phyloP scores from a whole-genome alignment of 2,888 invertebrate species.

The Drosophila leonis region DNA sequence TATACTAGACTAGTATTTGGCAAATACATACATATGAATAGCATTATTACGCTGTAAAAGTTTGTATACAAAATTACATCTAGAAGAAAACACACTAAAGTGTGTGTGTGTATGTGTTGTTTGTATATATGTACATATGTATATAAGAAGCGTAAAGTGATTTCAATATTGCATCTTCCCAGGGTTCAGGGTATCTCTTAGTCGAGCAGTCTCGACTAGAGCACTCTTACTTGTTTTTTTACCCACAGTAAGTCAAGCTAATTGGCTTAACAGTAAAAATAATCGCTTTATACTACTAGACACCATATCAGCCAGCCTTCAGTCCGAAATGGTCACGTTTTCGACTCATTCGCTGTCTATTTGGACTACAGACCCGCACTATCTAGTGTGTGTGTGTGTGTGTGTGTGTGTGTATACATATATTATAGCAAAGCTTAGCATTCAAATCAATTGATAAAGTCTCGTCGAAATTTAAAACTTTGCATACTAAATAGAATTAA shows the following conservation, averaged over 20 bases:
- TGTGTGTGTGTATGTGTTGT: no score
- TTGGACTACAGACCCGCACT: slow-evolving; percentile 10
- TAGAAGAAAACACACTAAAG: no score
- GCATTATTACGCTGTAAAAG: no score
- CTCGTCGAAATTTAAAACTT: background rate
- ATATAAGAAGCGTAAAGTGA: no score
- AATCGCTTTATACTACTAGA: slow-evolving; percentile 51
- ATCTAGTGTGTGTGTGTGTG: slow-evolving; percentile 5
- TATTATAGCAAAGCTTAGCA: background rate
- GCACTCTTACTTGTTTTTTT: slow-evolving; percentile 13
- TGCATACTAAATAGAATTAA: background rate
- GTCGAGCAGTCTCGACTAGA: no score
- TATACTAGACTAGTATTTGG: no score
- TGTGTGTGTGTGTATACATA: background rate
- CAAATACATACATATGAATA: no score
- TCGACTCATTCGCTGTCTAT: slow-evolving; percentile 25
- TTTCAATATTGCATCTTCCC: no score
- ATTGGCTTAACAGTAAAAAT: slow-evolving; percentile 69
- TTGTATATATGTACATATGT: no score
- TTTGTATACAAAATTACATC: no score
- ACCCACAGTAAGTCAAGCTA: slow-evolving; percentile 43
- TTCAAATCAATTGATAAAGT: background rate
- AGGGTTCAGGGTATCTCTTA: no score
- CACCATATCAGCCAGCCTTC: slow-evolving; percentile 9
- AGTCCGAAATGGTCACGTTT: slow-evolving; percentile 42